Base-by-base conservation (phyloP, 23 tunicate genomes). In the Trididemnum nubilum region DNA sequence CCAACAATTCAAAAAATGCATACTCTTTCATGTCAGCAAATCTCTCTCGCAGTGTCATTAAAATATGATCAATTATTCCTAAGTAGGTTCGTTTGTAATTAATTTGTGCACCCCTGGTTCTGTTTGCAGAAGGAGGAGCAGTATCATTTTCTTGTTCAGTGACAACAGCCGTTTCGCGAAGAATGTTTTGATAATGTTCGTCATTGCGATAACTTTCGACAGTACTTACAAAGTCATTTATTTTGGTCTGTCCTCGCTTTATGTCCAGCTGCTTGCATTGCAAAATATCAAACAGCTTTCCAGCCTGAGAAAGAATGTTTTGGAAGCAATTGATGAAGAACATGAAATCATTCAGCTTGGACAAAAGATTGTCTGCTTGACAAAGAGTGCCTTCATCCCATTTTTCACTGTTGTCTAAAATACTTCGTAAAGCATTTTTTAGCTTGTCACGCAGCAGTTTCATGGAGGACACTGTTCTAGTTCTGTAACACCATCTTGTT, bases 251-350 rank as follows among this genome's bases (percentile, higher is more conserved):
- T n/a, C n/a, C n/a, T n/a, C n/a, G 69, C 69, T 63, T 63, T 63
- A 63, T 63, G 69, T 18, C 69, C 69, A 63, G 69, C 69, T 63
- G 69, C 69, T 63, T 63, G 69, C 69, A 63, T 63, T 63, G 69
- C 69, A 63, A 63, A 63, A 63, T 63, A 63, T 63, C 69, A 63
- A 63, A 63, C 69, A 63, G 28, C 69, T 63, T 15, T 63, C 69
- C 69, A 63, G 24, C n/a, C n/a, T n/a, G n/a, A n/a, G n/a, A n/a
- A n/a, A n/a, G n/a, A n/a, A n/a, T n/a, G n/a, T n/a, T n/a, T n/a
- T n/a, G n/a, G n/a, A n/a, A n/a, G n/a, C n/a, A n/a, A n/a, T n/a
- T n/a, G n/a, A n/a, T n/a, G n/a, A n/a, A n/a, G n/a, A n/a, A n/a
- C n/a, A n/a, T n/a, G n/a, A n/a, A n/a, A n/a, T n/a, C n/a, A n/a